These are phyloP conservation scores for Liolophura sinensis DNA, from an alignment of 1,140 invertebrate genomes.

Conservation along the genomic window DNA sequence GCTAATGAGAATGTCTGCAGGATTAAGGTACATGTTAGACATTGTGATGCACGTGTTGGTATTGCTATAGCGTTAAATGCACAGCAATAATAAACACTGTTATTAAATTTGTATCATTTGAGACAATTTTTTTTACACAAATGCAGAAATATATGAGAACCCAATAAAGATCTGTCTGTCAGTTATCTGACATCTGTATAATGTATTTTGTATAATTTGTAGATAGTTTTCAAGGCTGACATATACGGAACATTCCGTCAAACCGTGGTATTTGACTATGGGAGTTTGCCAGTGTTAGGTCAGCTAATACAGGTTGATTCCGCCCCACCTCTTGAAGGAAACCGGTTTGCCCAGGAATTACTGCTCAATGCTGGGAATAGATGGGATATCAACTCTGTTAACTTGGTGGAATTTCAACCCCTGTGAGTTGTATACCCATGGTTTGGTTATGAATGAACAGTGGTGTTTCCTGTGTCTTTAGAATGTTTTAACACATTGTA, in stretches of 20 bases:
- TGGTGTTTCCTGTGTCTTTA: background rate
- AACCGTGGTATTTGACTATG: conserved; percentile 79
- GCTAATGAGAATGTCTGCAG: conserved; percentile 61
- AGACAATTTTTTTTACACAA: no score
- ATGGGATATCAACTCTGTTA: conserved; percentile 66
- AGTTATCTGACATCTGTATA: no score
- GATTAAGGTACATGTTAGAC: conserved; percentile 66
- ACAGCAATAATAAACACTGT: background rate
- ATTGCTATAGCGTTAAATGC: background rate
- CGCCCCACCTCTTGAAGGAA: conserved; percentile 69
- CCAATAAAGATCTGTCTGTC: no score
- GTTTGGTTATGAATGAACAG: background rate
- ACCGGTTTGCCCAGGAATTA: conserved; percentile 67
- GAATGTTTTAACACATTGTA: no score
- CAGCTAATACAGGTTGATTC: conserved; percentile 79
- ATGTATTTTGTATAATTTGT: conserved; percentile 18
- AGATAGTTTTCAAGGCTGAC: conserved; percentile 71
- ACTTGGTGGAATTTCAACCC: conserved; percentile 25
- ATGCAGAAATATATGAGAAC: no score
- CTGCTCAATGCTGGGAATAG: conserved; percentile 62
- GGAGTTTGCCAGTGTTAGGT: conserved; percentile 70
- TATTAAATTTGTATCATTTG: no score
- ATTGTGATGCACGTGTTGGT: no score
- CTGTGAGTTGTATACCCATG: no score
- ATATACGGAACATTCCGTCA: conserved; percentile 83